Evolutionary conservation across 64 coral and sea anemone species (phyloP), one percentile per base, ranked within the genome.

Genomic region (Exaiptasia diaphana): DNA sequence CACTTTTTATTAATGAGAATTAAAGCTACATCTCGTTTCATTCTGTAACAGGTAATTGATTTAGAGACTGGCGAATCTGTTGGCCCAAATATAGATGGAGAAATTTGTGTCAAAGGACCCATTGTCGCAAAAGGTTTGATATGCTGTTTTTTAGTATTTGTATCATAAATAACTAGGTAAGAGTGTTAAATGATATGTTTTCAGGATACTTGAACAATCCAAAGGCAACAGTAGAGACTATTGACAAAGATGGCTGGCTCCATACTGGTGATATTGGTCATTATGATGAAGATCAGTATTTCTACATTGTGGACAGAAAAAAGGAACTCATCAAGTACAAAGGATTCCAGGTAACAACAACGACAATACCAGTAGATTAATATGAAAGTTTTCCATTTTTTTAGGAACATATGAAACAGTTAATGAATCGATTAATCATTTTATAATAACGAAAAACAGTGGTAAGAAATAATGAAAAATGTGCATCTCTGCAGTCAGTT

Each of bases 251-350:
- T 74, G 88, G 88, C 4, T 90, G 87, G 87, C 71, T 90, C 3
- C 78, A 64, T 59, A 82, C 87, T 13, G 87, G 87, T 24, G 88
- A 90, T 38, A 90, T 90, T 68, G 88, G 71, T 67, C 64, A 83
- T 67, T 90, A 90, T 42, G 88, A 90, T 50, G 71, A 73, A 58
- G 88, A 90, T 20, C 79, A 83, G 11, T 70, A 77, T 78, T 90
- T 90, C 72, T 83, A 67, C 78, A 77, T 90, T 33, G 62, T 83
- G 25, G 88, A 83, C 71, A 68, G 88, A 77, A 45, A 74, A 23
- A 90, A 90, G 60, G 88, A 90, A 78, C 80, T 90, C 8, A 90
- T 90, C 20, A 90, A 90, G 29, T 90, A 83, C 62, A 90, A 90
- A 39, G 88, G 73, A 38, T 70, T 53, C 27, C 85, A 87, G 85